Evolutionary conservation across 2,113 vertebrate species (phyloP).

Genomic region (Syrrhaptes paradoxus): DNA sequence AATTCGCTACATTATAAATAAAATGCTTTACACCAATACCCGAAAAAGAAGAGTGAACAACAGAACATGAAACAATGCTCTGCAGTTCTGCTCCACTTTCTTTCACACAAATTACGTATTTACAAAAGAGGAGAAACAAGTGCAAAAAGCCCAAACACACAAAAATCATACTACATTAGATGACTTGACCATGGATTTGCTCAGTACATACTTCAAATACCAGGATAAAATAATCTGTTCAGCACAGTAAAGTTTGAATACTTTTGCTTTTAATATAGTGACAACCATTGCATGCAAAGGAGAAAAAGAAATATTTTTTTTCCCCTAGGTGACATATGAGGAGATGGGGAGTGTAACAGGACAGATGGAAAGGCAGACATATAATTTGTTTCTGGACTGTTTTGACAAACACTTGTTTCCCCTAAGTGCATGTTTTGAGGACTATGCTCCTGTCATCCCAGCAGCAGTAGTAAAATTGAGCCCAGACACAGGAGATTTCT

Average conservation of each 20-base stretch:
- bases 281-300: not conserved
- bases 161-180: not conserved
- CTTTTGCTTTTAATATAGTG: not conserved
- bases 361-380: not conserved
- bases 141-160: not conserved
- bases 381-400: not conserved
- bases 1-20: not conserved
- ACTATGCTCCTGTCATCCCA: not conserved
- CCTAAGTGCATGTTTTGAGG: not conserved
- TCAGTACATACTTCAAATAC: not conserved
- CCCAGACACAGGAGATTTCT: not conserved
- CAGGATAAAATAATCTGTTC: not conserved
- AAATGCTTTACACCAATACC: not conserved
- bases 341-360: not conserved
- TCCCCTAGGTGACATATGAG: not conserved
- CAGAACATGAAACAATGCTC: rapidly evolving
- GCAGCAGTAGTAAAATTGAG: not conserved
- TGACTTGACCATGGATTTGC: not conserved
- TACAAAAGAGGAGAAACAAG: not conserved
- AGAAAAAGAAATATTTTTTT: not conserved
- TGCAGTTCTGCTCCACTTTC: not conserved
- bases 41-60: not conserved
- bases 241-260: not conserved
- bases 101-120: not conserved
- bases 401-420: not conserved